Evolutionary conservation across 2,797 vertebrate genomes (phyloP).

Genomic region (Mycteria americana): DNA sequence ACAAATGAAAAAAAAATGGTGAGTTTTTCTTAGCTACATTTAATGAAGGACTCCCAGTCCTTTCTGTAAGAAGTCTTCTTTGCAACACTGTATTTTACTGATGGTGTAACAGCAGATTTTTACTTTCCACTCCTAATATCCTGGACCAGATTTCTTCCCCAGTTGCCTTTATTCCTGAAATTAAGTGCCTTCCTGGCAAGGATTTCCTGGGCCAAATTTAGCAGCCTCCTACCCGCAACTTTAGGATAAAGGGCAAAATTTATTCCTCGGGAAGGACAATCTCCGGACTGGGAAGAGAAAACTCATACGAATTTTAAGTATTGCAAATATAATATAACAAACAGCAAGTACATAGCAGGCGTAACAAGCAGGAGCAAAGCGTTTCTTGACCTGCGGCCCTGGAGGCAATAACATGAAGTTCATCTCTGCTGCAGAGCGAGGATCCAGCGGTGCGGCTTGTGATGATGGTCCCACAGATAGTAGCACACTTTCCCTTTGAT

Average conservation of each 20-base stretch:
- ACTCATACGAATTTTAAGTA: accelerated
- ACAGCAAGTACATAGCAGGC: background rate
- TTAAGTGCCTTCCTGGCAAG: background rate
- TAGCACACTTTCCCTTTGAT: constrained; percentile 2
- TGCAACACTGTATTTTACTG: background rate
- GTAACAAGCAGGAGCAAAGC: background rate
- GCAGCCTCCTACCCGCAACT: background rate
- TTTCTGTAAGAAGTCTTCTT: background rate
- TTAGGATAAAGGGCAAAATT: background rate
- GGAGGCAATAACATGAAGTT: background rate
- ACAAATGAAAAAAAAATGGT: background rate
- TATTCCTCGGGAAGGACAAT: background rate
- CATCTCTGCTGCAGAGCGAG: background rate
- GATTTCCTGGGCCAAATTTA: background rate
- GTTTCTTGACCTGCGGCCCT: background rate
- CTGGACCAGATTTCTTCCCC: background rate
- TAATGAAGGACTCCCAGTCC: background rate
- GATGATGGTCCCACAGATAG: background rate
- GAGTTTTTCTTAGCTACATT: background rate
- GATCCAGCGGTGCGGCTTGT: background rate
- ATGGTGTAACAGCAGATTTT: background rate
- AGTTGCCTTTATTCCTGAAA: background rate
- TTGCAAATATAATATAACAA: accelerated
- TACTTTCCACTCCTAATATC: background rate
- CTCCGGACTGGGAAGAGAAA: background rate